Percentiles rank a stretch among this genome's conserved stretches.
These are phyloP conservation scores for Toxotes jaculatrix DNA, from an alignment of 2,113 vertebrate genomes.

Conservation along the genomic window DNA sequence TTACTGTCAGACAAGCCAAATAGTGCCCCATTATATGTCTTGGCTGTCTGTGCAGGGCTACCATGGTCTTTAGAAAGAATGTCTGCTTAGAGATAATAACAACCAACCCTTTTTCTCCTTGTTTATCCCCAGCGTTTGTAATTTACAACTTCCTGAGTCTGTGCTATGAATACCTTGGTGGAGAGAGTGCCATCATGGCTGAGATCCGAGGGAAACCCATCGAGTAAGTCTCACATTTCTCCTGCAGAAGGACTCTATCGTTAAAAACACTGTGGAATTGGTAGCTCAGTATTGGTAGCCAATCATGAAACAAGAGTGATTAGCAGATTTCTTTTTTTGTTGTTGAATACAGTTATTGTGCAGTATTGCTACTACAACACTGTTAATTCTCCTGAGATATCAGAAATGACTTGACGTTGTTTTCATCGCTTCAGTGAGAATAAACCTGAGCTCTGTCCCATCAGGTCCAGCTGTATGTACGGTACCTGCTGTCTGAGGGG, in stretches of 20 bases:
- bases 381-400: not conserved
- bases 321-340: not conserved
- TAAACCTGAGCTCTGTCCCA: not conserved
- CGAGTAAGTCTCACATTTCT: slow-evolving; percentile 80
- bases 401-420: not conserved
- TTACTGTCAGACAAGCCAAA: not conserved
- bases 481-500: slow-evolving; percentile 97
- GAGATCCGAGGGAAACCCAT: slow-evolving; percentile 95
- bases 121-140: slow-evolving; percentile 88
- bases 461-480: slow-evolving; percentile 95
- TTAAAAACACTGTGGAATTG: no score
- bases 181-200: slow-evolving; percentile 97
- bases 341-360: not conserved
- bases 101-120: not conserved
- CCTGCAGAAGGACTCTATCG: not conserved
- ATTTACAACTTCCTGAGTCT: slow-evolving; percentile 98
- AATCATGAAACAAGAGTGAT: not conserved
- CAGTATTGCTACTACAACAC: not conserved
- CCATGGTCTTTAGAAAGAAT: not conserved
- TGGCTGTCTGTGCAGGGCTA: not conserved
- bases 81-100: not conserved
- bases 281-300: no score
- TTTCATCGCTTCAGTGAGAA: not conserved
- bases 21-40: not conserved
- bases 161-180: slow-evolving; percentile 96